These are phyloP conservation scores for Clistopyga incitator DNA, from an alignment of 2,888 invertebrate genomes.

Conservation along the genomic window DNA sequence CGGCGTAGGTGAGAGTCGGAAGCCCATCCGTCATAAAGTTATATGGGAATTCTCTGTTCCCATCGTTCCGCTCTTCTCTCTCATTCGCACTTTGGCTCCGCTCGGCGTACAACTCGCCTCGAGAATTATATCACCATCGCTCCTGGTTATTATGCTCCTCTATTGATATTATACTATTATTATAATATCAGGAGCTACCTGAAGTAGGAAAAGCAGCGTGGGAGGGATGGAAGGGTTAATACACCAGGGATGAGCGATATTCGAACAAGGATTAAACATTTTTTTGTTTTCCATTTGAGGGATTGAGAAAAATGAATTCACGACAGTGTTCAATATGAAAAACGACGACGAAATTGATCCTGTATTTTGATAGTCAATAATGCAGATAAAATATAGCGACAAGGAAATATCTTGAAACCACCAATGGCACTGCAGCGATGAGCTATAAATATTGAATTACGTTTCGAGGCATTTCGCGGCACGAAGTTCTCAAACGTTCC, in stretches of 20 bases:
- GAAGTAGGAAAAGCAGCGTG: neutral
- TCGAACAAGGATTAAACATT: neutral
- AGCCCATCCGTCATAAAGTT: constrained; percentile 68
- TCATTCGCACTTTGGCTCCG: constrained; percentile 25
- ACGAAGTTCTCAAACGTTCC: no score
- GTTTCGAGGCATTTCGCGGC: no score
- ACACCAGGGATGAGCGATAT: neutral
- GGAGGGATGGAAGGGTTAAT: neutral
- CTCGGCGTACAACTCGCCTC: constrained; percentile 35
- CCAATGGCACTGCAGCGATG: no score
- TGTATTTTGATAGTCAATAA: neutral
- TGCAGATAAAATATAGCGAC: no score
- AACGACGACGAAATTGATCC: neutral
- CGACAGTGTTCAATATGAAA: no score
- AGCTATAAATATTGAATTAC: no score
- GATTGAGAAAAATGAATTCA: no score
- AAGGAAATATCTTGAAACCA: no score
- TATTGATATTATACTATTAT: constrained; percentile 32
- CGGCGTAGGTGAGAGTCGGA: constrained; percentile 60
- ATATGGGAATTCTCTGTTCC: constrained; percentile 62
- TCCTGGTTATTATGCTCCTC: constrained; percentile 34
- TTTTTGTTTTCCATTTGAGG: no score
- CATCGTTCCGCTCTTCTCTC: constrained; percentile 60
- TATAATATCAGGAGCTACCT: neutral
- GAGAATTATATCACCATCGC: constrained; percentile 51